Conservation (phyloP, 2,888 invertebrate genomes). For the Cheilosia grossa region DNA sequence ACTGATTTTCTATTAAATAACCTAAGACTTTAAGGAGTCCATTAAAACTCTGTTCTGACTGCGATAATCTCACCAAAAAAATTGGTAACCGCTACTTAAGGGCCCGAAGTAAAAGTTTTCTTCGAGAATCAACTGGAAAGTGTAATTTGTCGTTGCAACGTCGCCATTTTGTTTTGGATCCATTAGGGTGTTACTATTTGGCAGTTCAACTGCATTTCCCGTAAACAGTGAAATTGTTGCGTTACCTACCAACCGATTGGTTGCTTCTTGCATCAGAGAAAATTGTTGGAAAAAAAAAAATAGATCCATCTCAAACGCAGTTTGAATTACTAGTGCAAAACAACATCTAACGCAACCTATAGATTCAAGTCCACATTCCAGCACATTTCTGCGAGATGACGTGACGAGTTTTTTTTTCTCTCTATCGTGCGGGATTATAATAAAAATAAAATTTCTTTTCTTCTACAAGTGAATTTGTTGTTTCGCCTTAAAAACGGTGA, state of each 20-base stretch:
- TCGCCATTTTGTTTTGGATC: slow-evolving; percentile 68
- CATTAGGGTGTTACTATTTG: slow-evolving; percentile 57
- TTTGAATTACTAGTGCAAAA: slow-evolving; percentile 39
- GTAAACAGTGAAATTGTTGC: slow-evolving; percentile 38
- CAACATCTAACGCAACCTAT: slow-evolving; percentile 27
- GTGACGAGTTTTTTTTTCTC: slow-evolving; percentile 62
- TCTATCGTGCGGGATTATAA: slow-evolving; percentile 42
- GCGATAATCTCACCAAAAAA: background rate
- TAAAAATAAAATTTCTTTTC: slow-evolving; percentile 53
- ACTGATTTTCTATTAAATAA: slow-evolving; percentile 48
- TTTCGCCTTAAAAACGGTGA: slow-evolving; percentile 37
- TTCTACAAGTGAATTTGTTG: slow-evolving; percentile 40
- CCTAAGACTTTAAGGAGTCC: slow-evolving; percentile 11
- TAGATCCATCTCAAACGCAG: background rate
- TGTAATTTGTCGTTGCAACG: slow-evolving; percentile 60
- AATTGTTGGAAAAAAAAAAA: slow-evolving; percentile 27
- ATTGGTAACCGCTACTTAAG: slow-evolving; percentile 27
- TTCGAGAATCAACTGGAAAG: slow-evolving; percentile 37
- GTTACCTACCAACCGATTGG: background rate
- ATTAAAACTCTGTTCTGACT: slow-evolving; percentile 8
- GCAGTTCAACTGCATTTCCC: slow-evolving; percentile 22
- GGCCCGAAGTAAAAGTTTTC: slow-evolving; percentile 67
- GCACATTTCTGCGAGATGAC: slow-evolving; percentile 71
- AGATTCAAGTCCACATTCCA: slow-evolving; percentile 65
- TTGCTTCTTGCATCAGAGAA: slow-evolving; percentile 32